A percentile compares a stretch with the other conserved stretches of the same genome.
These are phyloP conservation scores for Alexandromys fortis DNA, from an alignment of 2,113 vertebrate genomes.

Conservation along the genomic window DNA sequence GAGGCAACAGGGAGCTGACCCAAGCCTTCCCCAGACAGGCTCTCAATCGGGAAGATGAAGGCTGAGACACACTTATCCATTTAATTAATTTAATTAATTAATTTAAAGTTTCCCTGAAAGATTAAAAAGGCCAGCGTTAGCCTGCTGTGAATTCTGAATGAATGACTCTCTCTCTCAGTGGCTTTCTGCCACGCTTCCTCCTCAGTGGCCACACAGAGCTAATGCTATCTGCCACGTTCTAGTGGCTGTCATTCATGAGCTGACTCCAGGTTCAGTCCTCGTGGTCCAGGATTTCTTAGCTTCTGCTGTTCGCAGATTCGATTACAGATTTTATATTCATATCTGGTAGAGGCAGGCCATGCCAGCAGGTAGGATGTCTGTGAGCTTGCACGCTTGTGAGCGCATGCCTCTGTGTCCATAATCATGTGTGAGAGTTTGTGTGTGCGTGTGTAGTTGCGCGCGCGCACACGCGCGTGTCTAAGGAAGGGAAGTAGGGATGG, in stretches of 20 bases:
- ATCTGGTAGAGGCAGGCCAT: not conserved
- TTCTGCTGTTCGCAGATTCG: not conserved
- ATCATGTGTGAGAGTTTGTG: not conserved
- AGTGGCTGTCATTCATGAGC: rapidly evolving
- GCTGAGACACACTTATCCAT: not conserved
- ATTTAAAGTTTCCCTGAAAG: not conserved
- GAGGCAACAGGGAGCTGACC: not conserved
- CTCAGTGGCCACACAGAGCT: rapidly evolving
- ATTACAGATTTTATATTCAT: not conserved
- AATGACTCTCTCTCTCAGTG: rapidly evolving
- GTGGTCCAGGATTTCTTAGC: rapidly evolving
- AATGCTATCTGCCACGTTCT: rapidly evolving
- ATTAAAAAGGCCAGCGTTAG: not conserved
- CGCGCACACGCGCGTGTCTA: rapidly evolving
- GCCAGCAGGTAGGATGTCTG: not conserved
- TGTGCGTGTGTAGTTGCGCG: not conserved
- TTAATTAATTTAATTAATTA: too few relatives aligned
- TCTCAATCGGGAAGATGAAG: rapidly evolving
- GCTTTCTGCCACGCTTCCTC: not conserved
- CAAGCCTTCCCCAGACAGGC: rapidly evolving
- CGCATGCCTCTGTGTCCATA: not conserved
- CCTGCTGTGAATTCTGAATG: not conserved
- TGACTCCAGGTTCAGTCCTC: rapidly evolving
- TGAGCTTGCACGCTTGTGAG: not conserved
- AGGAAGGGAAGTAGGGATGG: not conserved